Percentiles rank a stretch among this genome's conserved stretches.
phyloP scores from a whole-genome alignment of 2,113 vertebrate genomes.

The Psilopogon haemacephalus region DNA sequence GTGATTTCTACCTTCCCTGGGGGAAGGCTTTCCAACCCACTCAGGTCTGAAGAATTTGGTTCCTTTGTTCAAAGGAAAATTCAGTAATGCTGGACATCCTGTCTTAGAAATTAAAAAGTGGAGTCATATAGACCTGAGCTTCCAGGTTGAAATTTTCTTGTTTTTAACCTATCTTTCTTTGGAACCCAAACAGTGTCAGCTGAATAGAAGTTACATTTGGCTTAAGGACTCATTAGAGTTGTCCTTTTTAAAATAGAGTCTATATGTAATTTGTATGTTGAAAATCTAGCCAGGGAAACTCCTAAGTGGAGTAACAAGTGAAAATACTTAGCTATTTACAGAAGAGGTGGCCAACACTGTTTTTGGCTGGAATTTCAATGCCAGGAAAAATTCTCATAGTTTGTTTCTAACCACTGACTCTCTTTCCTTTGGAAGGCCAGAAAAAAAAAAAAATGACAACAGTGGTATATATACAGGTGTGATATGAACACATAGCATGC shows the following conservation, averaged over 20 bases:
- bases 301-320: neutral
- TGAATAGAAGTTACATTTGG: neutral
- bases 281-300: neutral
- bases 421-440: neutral
- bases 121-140: neutral
- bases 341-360: neutral
- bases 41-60: neutral
- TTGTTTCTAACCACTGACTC: neutral
- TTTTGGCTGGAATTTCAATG: neutral
- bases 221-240: neutral
- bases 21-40: neutral
- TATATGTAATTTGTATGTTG: neutral
- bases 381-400: neutral
- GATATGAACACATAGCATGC: neutral
- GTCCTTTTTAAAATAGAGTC: accelerated
- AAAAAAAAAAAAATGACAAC: neutral
- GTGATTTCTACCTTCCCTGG: neutral
- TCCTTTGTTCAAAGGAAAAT: neutral
- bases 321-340: neutral
- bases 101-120: neutral
- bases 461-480: neutral
- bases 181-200: neutral
- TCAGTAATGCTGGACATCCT: neutral
- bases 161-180: neutral
- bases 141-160: neutral